phyloP scores from a whole-genome alignment of 2,888 invertebrate species.

The Calliphora vomitoria region DNA sequence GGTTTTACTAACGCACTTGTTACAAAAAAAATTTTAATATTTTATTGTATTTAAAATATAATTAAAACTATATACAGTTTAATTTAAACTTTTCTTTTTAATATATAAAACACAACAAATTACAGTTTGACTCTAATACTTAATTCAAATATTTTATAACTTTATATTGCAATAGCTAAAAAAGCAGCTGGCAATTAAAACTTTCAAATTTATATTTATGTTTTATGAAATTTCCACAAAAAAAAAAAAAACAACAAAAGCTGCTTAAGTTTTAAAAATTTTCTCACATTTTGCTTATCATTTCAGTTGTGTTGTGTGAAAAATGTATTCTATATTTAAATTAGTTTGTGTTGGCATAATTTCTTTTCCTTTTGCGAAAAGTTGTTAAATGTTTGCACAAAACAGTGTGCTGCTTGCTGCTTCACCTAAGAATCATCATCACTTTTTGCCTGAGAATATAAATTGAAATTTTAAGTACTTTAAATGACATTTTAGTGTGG shows the following conservation, averaged over 20 bases:
- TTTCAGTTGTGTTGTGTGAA: not conserved
- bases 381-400: constrained; percentile 2
- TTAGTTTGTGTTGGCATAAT: not conserved
- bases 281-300: not conserved
- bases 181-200: constrained; percentile 45
- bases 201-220: constrained; percentile 22
- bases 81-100: not conserved
- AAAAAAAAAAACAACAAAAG: not conserved
- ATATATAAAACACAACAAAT: not conserved
- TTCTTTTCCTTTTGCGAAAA: not conserved
- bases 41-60: not conserved
- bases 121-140: not conserved
- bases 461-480: constrained; percentile 1
- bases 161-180: not conserved
- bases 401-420: not conserved
- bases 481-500: not conserved
- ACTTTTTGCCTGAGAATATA: not conserved
- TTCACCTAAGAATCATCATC: not conserved
- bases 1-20: not conserved
- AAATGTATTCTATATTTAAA: constrained; percentile 18
- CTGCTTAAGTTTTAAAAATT: constrained; percentile 22
- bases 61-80: not conserved
- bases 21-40: not conserved
- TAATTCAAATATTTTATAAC: constrained; percentile 9
- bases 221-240: constrained; percentile 1